These are phyloP conservation scores for Zele albiditarsus DNA, from an alignment of 2,888 invertebrate genomes.

Conservation along the genomic window DNA sequence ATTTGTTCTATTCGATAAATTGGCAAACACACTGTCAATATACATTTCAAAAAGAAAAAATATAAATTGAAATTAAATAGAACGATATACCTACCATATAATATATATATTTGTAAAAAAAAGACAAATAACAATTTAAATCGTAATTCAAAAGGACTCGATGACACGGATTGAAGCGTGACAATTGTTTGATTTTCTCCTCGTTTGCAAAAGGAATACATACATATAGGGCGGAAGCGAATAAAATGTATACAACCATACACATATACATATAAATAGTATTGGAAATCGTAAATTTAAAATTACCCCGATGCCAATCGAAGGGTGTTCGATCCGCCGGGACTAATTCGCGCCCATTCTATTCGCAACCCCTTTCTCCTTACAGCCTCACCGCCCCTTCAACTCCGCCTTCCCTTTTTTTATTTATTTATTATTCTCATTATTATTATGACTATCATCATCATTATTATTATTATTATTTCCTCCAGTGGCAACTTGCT, in stretches of 20 bases:
- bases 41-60: too few species aligned
- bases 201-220: slow-evolving; percentile 6
- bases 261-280: not conserved
- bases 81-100: slow-evolving; percentile 12
- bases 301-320: slow-evolving; percentile 58
- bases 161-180: slow-evolving; percentile 30
- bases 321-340: slow-evolving; percentile 59
- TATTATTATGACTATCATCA: not conserved
- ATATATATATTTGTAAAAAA: slow-evolving; percentile 18
- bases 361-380: slow-evolving; percentile 51
- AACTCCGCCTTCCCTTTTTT: slow-evolving; percentile 15
- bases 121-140: slow-evolving; percentile 9
- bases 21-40: too few species aligned
- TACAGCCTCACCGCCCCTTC: slow-evolving; percentile 25
- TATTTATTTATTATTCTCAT: slow-evolving; percentile 10
- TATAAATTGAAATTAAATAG: not conserved
- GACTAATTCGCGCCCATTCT: slow-evolving; percentile 64
- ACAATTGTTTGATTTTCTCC: slow-evolving; percentile 30
- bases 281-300: slow-evolving; percentile 60
- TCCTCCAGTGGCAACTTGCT: not conserved
- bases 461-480: not conserved
- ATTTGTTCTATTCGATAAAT: too few species aligned
- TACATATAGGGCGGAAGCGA: slow-evolving; percentile 22
- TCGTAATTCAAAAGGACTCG: slow-evolving; percentile 17
- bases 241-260: slow-evolving; percentile 15